These are phyloP conservation scores for Alosa sapidissima DNA, from an alignment of 2,797 vertebrate species.

Conservation along the genomic window DNA sequence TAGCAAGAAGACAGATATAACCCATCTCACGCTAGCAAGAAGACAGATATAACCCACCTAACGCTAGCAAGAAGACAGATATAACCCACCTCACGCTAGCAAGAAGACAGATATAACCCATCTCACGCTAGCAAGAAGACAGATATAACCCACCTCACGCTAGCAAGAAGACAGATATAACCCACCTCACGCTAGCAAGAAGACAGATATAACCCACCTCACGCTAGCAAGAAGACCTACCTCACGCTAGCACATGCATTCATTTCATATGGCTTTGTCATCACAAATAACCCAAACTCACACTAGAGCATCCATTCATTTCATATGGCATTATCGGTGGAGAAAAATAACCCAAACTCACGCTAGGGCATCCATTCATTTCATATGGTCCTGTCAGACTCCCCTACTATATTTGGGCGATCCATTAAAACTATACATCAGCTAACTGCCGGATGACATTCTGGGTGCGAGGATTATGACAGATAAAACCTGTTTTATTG, in stretches of 20 bases:
- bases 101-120: not conserved
- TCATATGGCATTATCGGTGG: too few relatives aligned
- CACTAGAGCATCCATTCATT: too few relatives aligned
- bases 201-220: not conserved
- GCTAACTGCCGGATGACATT: not conserved
- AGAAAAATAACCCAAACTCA: too few relatives aligned
- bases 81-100: not conserved
- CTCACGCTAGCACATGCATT: not conserved
- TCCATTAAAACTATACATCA: not conserved
- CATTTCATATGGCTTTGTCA: too few relatives aligned
- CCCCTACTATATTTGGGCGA: not conserved
- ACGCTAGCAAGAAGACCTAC: too few relatives aligned
- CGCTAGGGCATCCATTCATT: too few relatives aligned
- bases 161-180: not conserved
- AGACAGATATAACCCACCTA: not conserved
- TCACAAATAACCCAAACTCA: too few relatives aligned
- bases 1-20: not conserved
- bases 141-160: not conserved
- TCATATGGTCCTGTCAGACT: too few relatives aligned
- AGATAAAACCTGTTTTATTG: too few relatives aligned
- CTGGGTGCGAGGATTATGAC: too few relatives aligned
- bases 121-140: not conserved
- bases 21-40: not conserved
- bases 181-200: not conserved
- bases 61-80: too few relatives aligned